Conservation (phyloP, 2,888 invertebrate genomes). For the Dasypogon diadema region DNA sequence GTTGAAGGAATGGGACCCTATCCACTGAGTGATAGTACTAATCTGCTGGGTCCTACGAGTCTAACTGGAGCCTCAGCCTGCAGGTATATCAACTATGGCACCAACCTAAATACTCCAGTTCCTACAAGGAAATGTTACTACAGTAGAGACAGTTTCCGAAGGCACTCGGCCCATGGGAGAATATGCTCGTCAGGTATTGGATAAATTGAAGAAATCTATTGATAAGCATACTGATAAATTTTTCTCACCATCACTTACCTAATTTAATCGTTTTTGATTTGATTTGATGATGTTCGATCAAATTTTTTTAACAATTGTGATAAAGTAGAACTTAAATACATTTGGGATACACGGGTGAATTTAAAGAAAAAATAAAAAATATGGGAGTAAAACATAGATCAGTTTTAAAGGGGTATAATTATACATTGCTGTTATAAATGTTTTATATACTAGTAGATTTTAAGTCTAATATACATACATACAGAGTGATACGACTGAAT, state of each 20-base stretch:
- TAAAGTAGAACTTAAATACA: too few species aligned
- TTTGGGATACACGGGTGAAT: too few species aligned
- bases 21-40: slow-evolving; percentile 68
- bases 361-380: too few species aligned
- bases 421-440: too few species aligned
- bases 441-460: too few species aligned
- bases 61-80: slow-evolving; percentile 65
- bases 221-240: slow-evolving; percentile 13
- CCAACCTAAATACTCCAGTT: slow-evolving; percentile 68
- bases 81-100: slow-evolving; percentile 68
- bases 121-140: slow-evolving; percentile 67
- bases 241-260: slow-evolving; percentile 30
- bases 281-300: slow-evolving; percentile 35
- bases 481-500: too few species aligned
- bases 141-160: slow-evolving; percentile 67
- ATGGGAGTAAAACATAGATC: too few species aligned
- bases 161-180: slow-evolving; percentile 69
- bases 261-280: slow-evolving; percentile 24
- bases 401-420: too few species aligned
- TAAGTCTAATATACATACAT: too few species aligned
- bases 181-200: slow-evolving; percentile 66
- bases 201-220: slow-evolving; percentile 51
- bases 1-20: slow-evolving; percentile 70
- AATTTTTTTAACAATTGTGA: neutral
- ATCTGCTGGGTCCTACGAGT: slow-evolving; percentile 66